Base-by-base conservation (phyloP, 2,888 invertebrate species). In the Rhodophaea formosa region DNA sequence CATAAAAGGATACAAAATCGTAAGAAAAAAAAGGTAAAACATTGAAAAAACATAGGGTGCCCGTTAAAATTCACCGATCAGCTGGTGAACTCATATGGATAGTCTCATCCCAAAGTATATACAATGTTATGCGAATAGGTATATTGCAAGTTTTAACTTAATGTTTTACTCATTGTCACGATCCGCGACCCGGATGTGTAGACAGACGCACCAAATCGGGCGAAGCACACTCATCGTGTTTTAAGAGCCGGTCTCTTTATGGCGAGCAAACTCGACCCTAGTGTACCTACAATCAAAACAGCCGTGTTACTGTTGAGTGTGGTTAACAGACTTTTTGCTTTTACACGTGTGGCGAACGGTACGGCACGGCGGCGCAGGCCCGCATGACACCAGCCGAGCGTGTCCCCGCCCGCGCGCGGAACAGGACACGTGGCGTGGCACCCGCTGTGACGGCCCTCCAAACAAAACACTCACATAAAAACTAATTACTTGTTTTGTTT, bases 341-440 rank as follows among this genome's bases (percentile, higher is more conserved):
- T 30, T 8, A 17, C 51, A 51, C 51, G 51, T 51, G 51, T 35
- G 17, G 45, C 16, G 29, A 45, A 54, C 49, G 56, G 56, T 53
- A 16, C 54, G 16, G 51, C 35, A 30, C 51, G 14, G 30, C 16
- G 51, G 32, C n/a, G 39, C 12, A 16, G 35, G 15, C 63, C 61
- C 61, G 61, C 63, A 63, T 60, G 54, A 44, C 44, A 8, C 43
- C 15, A 16, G 54, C 6, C 45, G 12, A 17, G 44, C 45, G 42
- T 29, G 39, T 53, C 43, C 16, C 42, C 43, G 43, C 6, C 14
- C 42, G 10, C 52, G 23, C 23, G 42, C 23, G 23, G 5, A 12
- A 12, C 30, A 30, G 14, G 14, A 32, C 54, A 45, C 45, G 54
- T 35, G 46, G 3, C 44, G 23, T 8, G 52, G 12, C 56, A 39